Base-by-base conservation (phyloP, 2,113 vertebrate genomes). In the Rhabdomys dilectus region DNA sequence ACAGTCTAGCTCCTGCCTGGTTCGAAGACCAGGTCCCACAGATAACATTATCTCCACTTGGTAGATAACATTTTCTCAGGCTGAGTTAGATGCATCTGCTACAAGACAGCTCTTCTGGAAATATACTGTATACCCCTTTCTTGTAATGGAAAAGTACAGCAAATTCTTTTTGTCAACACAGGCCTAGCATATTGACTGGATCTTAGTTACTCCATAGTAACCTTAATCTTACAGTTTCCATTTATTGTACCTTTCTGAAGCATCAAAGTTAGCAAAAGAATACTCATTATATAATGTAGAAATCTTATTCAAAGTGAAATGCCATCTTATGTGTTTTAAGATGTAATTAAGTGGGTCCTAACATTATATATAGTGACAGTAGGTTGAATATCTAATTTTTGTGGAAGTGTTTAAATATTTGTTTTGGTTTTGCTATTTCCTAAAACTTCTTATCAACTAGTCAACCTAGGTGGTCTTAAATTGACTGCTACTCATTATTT, bases 121-220 rank as follows among this genome's bases (percentile, higher is more conserved):
- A 98, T 96, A 94, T 98, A 96, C 97, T 91, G 82, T 89, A 56
- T 31, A 60, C 56, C 85, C 10, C 64, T 84, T 91, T 87, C 53
- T 75, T 93, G 45, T 95, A 66, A 76, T 97, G 97, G 97, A 97
- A 98, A 97, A 97, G 56, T 97, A 98, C 97, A 98, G 91, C 87
- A 89, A 2, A 72, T 84, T 91, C 89, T 85, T 88, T 73, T 93
- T 87, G 48, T 60, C 48, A 58, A 77, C 94, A 45, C 56, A 56
- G 48, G 62, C 15, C 56, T 89, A 78, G n/a, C 86, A 60, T 94
- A 64, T 29, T 66, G 56, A 78, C 7, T 81, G 45, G 58, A 86
- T 93, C 51, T 88, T 76, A 39, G 91, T 36, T 68, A 94, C 60
- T 72, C 19, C 56, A 17, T 22, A 64, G 36, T 92, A 22, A 53